Percentiles rank a stretch among this genome's conserved stretches.
Evolutionary conservation across 1,140 invertebrate genomes (phyloP).

Genomic region (Philaenus spumarius): DNA sequence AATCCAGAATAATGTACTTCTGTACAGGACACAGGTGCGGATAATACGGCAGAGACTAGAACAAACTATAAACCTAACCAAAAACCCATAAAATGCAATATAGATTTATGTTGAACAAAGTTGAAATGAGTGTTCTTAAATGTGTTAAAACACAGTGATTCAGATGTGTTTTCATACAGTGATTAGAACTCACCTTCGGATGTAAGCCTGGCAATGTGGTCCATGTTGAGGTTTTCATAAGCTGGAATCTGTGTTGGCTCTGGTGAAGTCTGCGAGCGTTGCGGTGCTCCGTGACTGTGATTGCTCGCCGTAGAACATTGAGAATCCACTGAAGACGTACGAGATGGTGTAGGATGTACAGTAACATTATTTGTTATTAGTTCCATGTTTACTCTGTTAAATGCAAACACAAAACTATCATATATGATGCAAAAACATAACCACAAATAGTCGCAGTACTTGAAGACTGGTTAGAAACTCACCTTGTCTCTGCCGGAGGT

Average conservation of each 20-base stretch:
- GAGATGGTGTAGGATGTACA: conserved; percentile 11
- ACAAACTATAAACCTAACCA: no score
- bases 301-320: conserved; percentile 22
- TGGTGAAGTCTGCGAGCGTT: conserved; percentile 11
- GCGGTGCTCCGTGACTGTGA: conserved; percentile 6
- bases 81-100: no score
- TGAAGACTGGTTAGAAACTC: not conserved
- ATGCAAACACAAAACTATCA: not conserved
- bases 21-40: no score
- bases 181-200: conserved; percentile 56
- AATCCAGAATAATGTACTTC: no score
- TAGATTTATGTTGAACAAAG: no score
- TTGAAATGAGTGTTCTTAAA: no score
- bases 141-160: no score
- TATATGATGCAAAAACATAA: not conserved
- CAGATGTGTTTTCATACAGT: no score
- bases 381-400: not conserved
- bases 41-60: no score
- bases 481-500: conserved; percentile 25
- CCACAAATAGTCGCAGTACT: not conserved
- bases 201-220: conserved; percentile 80
- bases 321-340: conserved; percentile 28
- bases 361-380: not conserved
- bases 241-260: conserved; percentile 35
- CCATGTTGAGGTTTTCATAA: conserved; percentile 88